Evolutionary conservation across 2,888 invertebrate genomes (phyloP), one percentile per base, ranked within the genome.

Genomic region (Macropis europaea): DNA sequence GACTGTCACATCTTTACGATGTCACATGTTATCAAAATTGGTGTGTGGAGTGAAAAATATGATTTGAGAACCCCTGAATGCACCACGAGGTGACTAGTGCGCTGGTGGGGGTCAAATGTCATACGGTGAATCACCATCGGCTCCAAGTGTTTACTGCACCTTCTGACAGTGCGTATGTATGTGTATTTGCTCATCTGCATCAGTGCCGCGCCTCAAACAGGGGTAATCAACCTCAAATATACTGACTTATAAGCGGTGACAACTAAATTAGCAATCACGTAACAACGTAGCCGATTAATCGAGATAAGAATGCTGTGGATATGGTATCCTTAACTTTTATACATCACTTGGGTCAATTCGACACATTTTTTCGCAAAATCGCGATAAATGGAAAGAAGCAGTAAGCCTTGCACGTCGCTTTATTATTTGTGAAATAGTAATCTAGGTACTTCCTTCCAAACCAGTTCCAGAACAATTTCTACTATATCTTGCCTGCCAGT

Each of bases 91-190:
- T 74, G 75, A 74, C 56, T 68, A 71, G 45, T 64, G 76, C 61
- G 76, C 66, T 82, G 81, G 84, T 77, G 87, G 86, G 86, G 83
- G 81, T 87, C 84, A 86, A 87, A 86, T 86, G 85, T 87, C 86
- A 86, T 82, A 71, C 81, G 64, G 72, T 86, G 87, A 86, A 80
- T 86, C 86, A 87, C 81, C 81, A 54, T 63, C 75, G 64, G 63
- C 68, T 70, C 52, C 68, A 52, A 78, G 48, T 52, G 67, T 45
- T 59, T 69, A 59, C 71, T 74, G 67, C 72, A 75, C 62, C 71
- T 80, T 70, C 62, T 54, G 54, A 40, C 22, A 34, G 42, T 38
- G 71, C 24, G 34, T 63, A 40, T 73, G 50, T 57, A 71, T 74
- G 43, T 73, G 50, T 57, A 71, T 74, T 66, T 63, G 53, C 73